Conservation (phyloP, 2,888 invertebrate genomes). For the Oscheius sp. region DNA sequence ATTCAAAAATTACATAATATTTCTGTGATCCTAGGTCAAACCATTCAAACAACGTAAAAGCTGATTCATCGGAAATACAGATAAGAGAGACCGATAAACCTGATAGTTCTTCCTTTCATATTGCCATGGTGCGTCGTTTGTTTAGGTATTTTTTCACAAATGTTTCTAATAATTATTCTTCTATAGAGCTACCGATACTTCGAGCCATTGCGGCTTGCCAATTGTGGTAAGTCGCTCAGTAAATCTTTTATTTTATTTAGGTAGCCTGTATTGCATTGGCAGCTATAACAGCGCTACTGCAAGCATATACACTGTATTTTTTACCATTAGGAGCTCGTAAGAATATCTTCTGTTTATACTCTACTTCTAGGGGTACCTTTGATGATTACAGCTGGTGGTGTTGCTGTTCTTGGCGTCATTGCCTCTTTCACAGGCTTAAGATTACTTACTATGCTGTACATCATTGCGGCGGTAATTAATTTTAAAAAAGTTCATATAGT, state of each 20-base stretch:
- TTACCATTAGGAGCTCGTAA: conserved; percentile 10
- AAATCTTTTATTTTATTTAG: neutral
- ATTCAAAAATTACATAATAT: neutral
- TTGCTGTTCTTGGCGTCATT: conserved; percentile 6
- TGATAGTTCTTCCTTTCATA: neutral
- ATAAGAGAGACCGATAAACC: conserved; percentile 15
- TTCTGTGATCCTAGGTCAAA: neutral
- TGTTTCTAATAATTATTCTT: neutral
- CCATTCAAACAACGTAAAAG: neutral
- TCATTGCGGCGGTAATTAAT: neutral
- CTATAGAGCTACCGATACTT: neutral
- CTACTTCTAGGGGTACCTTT: conserved; percentile 12
- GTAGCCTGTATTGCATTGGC: neutral
- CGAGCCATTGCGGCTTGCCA: conserved; percentile 9
- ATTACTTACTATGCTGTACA: conserved; percentile 7
- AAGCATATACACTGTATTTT: neutral
- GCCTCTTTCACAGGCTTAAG: conserved; percentile 11
- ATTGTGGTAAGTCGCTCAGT: conserved; percentile 13
- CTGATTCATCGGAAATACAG: neutral
- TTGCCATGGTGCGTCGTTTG: conserved; percentile 12
- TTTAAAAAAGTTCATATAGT: neutral
- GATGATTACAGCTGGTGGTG: conserved; percentile 19
- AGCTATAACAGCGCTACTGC: neutral
- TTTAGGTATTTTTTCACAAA: conserved; percentile 1
- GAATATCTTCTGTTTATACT: no score